Evolutionary conservation across 2,797 vertebrate genomes (phyloP).

Genomic region (Tolypeutes matacus): DNA sequence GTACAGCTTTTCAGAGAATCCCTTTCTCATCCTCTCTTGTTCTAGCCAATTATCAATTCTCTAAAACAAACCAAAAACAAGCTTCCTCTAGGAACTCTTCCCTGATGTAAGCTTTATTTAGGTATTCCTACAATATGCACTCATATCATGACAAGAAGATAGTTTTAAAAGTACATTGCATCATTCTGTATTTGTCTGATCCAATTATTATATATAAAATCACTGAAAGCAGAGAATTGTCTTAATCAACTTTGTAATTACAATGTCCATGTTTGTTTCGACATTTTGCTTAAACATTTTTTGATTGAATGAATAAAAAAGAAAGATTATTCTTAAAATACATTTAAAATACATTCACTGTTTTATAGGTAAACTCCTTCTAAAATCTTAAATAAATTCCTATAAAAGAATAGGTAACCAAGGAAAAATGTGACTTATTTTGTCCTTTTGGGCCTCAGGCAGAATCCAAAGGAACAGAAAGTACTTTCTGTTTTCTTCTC

Average conservation of each 20-base stretch:
- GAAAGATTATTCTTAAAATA: too few species aligned
- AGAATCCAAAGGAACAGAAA: conserved; percentile 1
- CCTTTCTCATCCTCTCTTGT: not conserved
- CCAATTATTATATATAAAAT: not conserved
- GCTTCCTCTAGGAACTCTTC: not conserved
- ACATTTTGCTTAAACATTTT: too few species aligned
- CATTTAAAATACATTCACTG: too few species aligned
- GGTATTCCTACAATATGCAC: too few species aligned
- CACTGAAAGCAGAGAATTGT: not conserved
- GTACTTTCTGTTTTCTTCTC: conserved; percentile 60
- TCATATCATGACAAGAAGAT: too few species aligned
- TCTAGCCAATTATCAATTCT: too few species aligned
- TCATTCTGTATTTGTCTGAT: not conserved
- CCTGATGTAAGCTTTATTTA: not conserved
- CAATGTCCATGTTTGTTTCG: not conserved
- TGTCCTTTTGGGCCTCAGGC: conserved; percentile 69
- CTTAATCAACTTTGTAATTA: too few species aligned
- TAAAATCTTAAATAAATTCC: too few species aligned
- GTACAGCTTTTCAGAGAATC: not conserved
- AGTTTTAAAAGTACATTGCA: not conserved
- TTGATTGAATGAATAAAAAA: too few species aligned
- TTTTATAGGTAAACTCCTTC: too few species aligned
- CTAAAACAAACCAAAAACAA: not conserved
- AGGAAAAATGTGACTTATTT: too few species aligned
- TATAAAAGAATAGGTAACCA: too few species aligned